Percentiles rank a stretch among this genome's conserved stretches.
These are phyloP conservation scores for Cybosia mesomella DNA, from an alignment of 2,888 invertebrate genomes.

Conservation along the genomic window DNA sequence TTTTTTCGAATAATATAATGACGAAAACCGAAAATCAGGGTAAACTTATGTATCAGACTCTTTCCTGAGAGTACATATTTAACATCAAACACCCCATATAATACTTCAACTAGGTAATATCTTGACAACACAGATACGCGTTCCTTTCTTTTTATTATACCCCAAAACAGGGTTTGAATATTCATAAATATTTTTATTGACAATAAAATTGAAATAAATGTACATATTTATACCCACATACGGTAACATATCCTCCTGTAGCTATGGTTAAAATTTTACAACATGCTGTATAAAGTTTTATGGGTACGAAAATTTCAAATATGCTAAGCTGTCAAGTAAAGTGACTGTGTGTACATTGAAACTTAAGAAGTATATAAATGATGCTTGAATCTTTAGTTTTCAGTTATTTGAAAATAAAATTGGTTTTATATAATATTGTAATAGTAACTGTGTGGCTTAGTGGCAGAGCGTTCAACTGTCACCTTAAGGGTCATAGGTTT, in stretches of 20 bases:
- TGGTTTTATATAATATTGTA: too few species aligned
- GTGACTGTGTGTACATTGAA: neutral
- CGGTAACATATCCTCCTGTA: neutral
- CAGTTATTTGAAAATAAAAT: too few species aligned
- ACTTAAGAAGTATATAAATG: neutral
- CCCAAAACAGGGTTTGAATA: conserved; percentile 13
- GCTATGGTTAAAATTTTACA: conserved; percentile 12
- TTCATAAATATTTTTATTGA: conserved; percentile 26
- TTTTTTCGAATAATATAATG: too few species aligned
- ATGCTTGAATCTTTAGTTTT: too few species aligned
- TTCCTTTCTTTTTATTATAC: conserved; percentile 8
- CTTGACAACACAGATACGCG: neutral
- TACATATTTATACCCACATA: conserved; percentile 7
- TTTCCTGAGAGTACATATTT: neutral
- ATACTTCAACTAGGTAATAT: neutral
- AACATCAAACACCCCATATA: neutral
- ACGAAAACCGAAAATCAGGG: neutral
- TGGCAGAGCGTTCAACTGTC: too few species aligned
- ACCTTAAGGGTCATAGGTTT: too few species aligned
- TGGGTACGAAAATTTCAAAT: conserved; percentile 21
- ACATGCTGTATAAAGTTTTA: conserved; percentile 26
- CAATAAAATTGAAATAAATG: conserved; percentile 19
- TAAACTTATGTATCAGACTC: neutral
- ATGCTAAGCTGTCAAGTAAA: conserved; percentile 12
- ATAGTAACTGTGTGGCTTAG: too few species aligned